Evolutionary conservation across 2,113 vertebrate species (phyloP), one percentile per base, ranked within the genome.

Genomic region (Pachycephala philippinensis): DNA sequence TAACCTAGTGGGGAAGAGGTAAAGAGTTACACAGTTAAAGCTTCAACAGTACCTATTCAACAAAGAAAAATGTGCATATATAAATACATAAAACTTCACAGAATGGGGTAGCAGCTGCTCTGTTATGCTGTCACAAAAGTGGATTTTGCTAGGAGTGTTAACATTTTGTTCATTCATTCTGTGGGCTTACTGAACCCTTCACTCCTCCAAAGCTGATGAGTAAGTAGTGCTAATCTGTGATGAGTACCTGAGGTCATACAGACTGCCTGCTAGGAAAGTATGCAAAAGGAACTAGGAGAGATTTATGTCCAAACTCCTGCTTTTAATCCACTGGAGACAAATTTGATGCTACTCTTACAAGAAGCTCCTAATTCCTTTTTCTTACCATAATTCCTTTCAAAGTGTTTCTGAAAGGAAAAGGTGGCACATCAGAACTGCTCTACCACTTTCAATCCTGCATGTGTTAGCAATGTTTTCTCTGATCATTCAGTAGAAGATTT

Each of bases 1-100:
- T 98, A 84, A 99, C 98, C 99, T 99, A 93, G 80, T 90, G 40
- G 37, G 35, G 84, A 90, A 94, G 27, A 79, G 61, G 90, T 77
- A 90, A 21, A 64, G 61, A 4, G 21, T 44, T 42, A 84, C 4
- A 64, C 21, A 33, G 56, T 65, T 84, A 72, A 52, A 90, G 44
- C 56, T 81, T 77, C 75, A 72, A 44, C 19, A 49, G 40, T 11
- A 53, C 42, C 30, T 76, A 30, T 54, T 84, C 63, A 65, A 44
- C 35, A 31, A 76, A 79, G 40, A 63, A 66, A 77, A 26, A 2
- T 33, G 30, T 7, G n/a, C 30, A 21, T 10, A 30, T 16, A 66
- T 37, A 66, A 56, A 71, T 13, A 47, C 19, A 63, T 20, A 15
- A 47, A 91, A 57, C 31, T 44, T 82, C 54, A 71, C 49, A 77